Percentiles rank a stretch among this genome's conserved stretches.
Conservation (phyloP, 2,797 vertebrate species). For the Pipistrellus kuhlii region DNA sequence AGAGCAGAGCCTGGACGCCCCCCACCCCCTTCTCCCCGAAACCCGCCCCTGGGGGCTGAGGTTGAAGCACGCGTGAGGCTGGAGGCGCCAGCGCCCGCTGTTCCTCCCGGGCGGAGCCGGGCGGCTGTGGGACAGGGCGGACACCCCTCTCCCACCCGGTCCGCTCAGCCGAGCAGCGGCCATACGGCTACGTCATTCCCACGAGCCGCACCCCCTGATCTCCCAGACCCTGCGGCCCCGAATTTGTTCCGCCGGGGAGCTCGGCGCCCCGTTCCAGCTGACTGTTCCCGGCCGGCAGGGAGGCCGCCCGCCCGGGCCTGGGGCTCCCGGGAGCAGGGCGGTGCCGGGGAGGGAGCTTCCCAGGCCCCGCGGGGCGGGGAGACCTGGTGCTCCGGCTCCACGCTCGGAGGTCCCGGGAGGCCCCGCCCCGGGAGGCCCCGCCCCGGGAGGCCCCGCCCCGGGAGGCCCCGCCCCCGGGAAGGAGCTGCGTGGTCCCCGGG, state of each 20-base stretch:
- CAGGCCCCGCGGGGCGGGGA: too few species aligned
- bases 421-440: too few species aligned
- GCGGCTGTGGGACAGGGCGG: background rate
- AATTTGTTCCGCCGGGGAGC: background rate
- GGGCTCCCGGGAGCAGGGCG: background rate
- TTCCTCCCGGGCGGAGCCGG: background rate
- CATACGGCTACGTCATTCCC: background rate
- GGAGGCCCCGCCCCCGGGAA: too few species aligned
- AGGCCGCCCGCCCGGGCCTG: background rate
- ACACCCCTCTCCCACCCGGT: background rate
- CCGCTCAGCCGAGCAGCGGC: background rate
- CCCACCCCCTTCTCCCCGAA: too few species aligned
- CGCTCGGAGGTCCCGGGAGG: too few species aligned
- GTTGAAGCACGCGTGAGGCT: background rate
- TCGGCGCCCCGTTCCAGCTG: too few species aligned
- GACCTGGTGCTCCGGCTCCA: background rate
- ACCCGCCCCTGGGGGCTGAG: too few species aligned
- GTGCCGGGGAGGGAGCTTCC: background rate
- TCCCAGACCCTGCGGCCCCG: background rate
- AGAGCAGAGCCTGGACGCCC: background rate
- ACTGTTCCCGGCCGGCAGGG: accelerated
- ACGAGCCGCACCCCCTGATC: background rate
- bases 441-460: too few species aligned
- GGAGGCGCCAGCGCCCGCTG: background rate
- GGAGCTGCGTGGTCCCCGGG: background rate